These are phyloP conservation scores for Grus americana DNA, from an alignment of 2,113 vertebrate genomes.

Conservation along the genomic window DNA sequence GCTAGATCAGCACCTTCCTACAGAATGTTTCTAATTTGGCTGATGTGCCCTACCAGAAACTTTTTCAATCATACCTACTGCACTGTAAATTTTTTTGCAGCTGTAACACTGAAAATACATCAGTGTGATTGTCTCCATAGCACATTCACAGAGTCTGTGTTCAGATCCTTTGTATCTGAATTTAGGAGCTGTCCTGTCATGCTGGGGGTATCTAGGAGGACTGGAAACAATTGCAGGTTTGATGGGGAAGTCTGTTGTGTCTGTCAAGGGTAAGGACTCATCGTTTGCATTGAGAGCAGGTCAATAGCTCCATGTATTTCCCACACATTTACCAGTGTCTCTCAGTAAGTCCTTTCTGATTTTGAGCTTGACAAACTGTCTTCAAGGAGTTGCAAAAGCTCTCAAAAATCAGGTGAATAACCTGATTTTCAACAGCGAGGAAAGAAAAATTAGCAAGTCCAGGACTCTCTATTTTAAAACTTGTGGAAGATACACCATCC, in stretches of 20 bases:
- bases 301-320: not conserved
- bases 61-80: not conserved
- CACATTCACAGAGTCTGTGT: not conserved
- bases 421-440: not conserved
- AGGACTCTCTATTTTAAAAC: not conserved
- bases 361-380: not conserved
- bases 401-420: not conserved
- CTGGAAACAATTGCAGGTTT: not conserved
- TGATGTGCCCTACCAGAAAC: not conserved
- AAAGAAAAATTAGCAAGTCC: not conserved
- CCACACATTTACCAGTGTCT: not conserved
- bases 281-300: not conserved
- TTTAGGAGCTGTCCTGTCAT: not conserved
- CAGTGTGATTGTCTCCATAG: not conserved
- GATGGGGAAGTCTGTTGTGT: not conserved
- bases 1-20: not conserved
- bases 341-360: not conserved
- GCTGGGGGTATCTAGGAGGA: not conserved
- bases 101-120: not conserved
- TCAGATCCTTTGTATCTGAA: not conserved
- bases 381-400: not conserved
- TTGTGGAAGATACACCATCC: not conserved
- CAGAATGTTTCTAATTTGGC: not conserved
- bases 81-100: not conserved
- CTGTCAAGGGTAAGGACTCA: not conserved